Percentiles rank a stretch among this genome's conserved stretches.
Evolutionary conservation across 2,113 vertebrate species (phyloP).

Genomic region (Rhea americana): DNA sequence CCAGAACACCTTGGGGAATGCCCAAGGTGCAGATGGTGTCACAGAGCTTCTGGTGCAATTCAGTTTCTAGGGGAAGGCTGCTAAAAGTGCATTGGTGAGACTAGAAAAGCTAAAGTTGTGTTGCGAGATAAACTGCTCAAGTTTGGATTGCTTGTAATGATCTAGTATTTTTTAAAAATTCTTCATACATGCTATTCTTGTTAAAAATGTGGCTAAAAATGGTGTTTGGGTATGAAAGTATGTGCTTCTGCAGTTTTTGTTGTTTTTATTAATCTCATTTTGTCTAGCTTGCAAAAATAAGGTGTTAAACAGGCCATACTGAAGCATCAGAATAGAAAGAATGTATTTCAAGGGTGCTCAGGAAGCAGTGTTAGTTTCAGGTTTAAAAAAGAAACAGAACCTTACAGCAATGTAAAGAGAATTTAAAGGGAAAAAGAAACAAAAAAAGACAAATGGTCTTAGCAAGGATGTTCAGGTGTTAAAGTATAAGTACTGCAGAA

Average conservation of each 20-base stretch:
- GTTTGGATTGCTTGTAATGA: not conserved
- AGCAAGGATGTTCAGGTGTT: not conserved
- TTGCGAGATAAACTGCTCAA: not conserved
- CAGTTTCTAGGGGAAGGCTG: too few species aligned
- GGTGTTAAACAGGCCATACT: not conserved
- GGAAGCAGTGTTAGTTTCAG: not conserved
- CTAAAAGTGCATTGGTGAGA: not conserved
- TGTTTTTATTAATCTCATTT: not conserved
- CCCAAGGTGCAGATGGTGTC: fast-evolving
- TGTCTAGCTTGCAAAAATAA: not conserved
- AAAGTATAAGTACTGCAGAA: not conserved
- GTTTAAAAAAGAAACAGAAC: too few species aligned
- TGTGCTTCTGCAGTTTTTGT: not conserved
- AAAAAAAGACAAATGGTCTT: not conserved
- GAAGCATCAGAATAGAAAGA: not conserved
- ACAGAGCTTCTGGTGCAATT: too few species aligned
- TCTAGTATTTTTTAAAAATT: not conserved
- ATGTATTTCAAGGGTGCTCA: not conserved
- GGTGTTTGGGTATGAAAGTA: fast-evolving
- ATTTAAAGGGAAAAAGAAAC: not conserved
- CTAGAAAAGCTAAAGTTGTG: not conserved
- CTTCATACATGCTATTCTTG: not conserved
- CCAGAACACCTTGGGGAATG: too few species aligned
- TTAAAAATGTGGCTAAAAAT: not conserved
- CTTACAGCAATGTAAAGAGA: too few species aligned